Percentiles rank a stretch among this genome's conserved stretches.
These are phyloP conservation scores for Peromyscus aztecus DNA, from an alignment of 2,797 vertebrate genomes.

Conservation along the genomic window DNA sequence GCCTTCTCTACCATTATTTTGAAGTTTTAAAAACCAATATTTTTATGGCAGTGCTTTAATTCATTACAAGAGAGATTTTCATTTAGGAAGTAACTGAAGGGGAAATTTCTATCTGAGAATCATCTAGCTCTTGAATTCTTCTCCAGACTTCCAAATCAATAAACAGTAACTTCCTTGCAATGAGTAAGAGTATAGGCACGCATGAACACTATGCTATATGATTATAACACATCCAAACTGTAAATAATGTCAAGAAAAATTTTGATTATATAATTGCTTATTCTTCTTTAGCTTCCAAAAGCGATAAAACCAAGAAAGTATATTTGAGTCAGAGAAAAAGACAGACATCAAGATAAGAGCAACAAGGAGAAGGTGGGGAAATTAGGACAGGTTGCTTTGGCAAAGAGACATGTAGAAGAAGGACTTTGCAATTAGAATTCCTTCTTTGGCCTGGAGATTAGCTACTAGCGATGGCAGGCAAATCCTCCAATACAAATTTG, in stretches of 20 bases:
- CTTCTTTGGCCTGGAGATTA: neutral
- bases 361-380: neutral
- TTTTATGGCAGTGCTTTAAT: slow-evolving; percentile 25
- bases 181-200: neutral
- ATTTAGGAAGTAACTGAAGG: neutral
- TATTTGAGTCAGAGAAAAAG: neutral
- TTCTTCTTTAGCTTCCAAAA: neutral
- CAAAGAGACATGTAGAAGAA: neutral
- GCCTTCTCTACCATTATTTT: neutral
- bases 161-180: neutral
- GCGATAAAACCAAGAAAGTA: neutral
- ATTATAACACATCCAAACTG: neutral
- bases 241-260: slow-evolving; percentile 8
- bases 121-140: slow-evolving; percentile 7
- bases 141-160: neutral
- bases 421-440: neutral
- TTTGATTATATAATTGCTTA: neutral
- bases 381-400: neutral
- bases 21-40: neutral
- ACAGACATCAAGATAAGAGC: too few relatives aligned
- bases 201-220: neutral
- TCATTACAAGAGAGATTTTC: neutral
- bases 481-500: neutral
- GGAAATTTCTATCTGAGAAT: neutral
- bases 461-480: neutral